Evolutionary conservation across 92 coral and sea anemone genomes (phyloP).

Genomic region (Montipora capitata): DNA sequence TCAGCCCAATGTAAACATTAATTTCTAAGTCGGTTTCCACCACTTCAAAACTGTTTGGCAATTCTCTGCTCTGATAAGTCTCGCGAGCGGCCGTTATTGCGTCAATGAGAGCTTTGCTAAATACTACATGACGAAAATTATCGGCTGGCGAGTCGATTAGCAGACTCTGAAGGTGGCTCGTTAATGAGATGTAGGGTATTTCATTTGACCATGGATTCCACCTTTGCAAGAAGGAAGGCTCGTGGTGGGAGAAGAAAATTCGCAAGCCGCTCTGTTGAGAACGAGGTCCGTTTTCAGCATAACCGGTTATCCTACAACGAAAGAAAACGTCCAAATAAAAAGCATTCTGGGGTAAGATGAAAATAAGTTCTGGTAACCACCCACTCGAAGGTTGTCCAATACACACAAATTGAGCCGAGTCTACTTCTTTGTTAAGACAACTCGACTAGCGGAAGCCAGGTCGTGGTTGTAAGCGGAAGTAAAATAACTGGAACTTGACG

Average conservation of each 20-base stretch:
- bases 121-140: conserved; percentile 55
- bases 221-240: conserved; percentile 86
- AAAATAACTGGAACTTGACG: no score
- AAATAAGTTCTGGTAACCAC: no score
- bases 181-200: conserved; percentile 82
- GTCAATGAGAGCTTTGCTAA: conserved; percentile 84
- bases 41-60: conserved; percentile 80
- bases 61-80: conserved; percentile 44
- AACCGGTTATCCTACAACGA: conserved; percentile 84
- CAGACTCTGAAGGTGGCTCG: conserved; percentile 67
- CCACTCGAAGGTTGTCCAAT: no score
- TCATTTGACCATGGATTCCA: conserved; percentile 98
- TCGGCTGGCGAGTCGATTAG: conserved; percentile 75
- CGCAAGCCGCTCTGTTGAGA: conserved; percentile 83
- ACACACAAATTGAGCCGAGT: no score
- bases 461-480: no score
- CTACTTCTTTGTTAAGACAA: no score
- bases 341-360: not conserved
- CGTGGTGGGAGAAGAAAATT: conserved; percentile 70
- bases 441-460: no score
- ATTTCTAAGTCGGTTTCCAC: conserved; percentile 91
- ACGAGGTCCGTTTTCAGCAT: conserved; percentile 89
- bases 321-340: conserved; percentile 5
- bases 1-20: conserved; percentile 83
- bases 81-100: conserved; percentile 87